phyloP scores from a whole-genome alignment of 2,113 vertebrate species.

The Indri indri region DNA sequence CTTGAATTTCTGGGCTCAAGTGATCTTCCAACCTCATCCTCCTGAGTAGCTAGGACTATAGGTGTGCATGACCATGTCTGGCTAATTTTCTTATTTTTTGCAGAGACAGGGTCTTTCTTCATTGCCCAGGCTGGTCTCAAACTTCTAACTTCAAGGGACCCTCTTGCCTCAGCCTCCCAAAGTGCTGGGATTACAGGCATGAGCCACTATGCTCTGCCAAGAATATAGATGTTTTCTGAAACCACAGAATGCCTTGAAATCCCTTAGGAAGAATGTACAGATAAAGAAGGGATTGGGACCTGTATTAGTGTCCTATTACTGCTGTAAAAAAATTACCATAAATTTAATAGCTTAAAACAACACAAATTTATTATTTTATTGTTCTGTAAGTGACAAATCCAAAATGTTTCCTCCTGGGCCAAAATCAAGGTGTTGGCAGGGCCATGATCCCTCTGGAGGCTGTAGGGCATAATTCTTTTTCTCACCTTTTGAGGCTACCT shows the following conservation, averaged over 20 bases:
- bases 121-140: too few relatives aligned
- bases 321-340: background rate
- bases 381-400: background rate
- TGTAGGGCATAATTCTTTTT: background rate
- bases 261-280: background rate
- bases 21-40: too few relatives aligned
- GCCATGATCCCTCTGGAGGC: background rate
- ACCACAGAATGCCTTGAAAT: background rate
- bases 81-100: too few relatives aligned
- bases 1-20: too few relatives aligned
- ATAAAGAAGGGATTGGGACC: background rate
- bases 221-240: background rate
- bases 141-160: too few relatives aligned
- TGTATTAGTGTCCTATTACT: background rate
- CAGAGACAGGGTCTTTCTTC: too few relatives aligned
- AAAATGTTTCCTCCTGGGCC: background rate
- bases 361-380: background rate
- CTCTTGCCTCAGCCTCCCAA: too few relatives aligned
- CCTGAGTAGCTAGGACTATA: too few relatives aligned
- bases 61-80: too few relatives aligned
- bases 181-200: too few relatives aligned
- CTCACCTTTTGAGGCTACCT: background rate
- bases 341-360: background rate
- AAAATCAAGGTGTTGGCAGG: background rate
- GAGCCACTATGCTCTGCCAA: too few relatives aligned